phyloP scores from a whole-genome alignment of 1,140 invertebrate genomes.

The Temnothorax nylanderi region DNA sequence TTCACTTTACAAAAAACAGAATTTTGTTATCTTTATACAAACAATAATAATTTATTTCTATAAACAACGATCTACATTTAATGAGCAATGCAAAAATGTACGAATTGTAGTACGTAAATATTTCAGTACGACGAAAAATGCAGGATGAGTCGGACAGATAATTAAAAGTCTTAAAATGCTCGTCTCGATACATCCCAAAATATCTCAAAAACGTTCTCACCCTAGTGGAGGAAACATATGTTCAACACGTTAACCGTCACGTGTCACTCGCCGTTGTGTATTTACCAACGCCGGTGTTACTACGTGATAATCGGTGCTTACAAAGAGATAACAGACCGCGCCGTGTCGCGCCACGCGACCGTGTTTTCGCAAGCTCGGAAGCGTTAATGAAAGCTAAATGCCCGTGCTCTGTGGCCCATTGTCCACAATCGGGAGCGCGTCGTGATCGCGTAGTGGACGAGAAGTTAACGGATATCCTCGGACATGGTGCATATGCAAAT shows the following conservation, averaged over 20 bases:
- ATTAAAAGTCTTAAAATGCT: background rate
- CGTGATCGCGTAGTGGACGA: background rate
- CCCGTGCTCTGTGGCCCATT: constrained; percentile 24
- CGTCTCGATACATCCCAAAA: background rate
- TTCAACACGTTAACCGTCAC: background rate
- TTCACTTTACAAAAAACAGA: background rate
- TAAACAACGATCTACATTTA: background rate
- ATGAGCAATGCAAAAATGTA: background rate
- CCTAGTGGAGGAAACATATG: constrained; percentile 10
- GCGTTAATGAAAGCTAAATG: constrained; percentile 61
- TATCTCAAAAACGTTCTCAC: background rate
- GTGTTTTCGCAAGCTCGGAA: constrained; percentile 57
- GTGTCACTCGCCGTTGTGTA: constrained; percentile 26
- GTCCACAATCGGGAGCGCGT: constrained; percentile 23
- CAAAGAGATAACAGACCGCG: constrained; percentile 38
- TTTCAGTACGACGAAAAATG: background rate
- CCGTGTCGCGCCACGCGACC: constrained; percentile 63
- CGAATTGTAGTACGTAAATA: background rate
- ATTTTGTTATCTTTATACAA: background rate
- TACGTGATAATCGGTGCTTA: constrained; percentile 48
- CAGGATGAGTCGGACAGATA: background rate
- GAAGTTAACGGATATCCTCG: constrained; percentile 14
- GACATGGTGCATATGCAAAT: constrained; percentile 18
- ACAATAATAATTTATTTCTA: constrained; percentile 7
- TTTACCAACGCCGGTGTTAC: constrained; percentile 23